Conservation (phyloP, 2,797 vertebrate species). For the Aplochiton taeniatus region DNA sequence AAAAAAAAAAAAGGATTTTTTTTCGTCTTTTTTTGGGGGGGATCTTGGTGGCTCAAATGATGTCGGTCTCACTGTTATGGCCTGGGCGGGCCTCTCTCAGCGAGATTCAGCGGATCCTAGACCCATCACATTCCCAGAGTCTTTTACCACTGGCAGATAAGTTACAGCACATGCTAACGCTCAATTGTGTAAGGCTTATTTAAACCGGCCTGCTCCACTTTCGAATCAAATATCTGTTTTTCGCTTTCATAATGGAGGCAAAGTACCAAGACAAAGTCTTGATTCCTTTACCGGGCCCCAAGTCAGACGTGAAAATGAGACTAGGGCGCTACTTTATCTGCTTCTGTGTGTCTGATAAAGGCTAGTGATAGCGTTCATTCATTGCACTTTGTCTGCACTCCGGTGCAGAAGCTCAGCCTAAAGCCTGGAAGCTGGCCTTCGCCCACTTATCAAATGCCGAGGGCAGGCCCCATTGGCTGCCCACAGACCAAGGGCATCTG, state of each 20-base stretch:
- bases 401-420: neutral
- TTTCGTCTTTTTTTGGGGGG: too few relatives aligned
- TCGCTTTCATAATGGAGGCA: too few relatives aligned
- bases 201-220: too few relatives aligned
- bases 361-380: too few relatives aligned
- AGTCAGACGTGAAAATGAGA: neutral
- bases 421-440: conserved; percentile 22
- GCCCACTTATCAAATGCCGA: conserved; percentile 44
- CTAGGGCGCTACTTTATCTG: too few relatives aligned
- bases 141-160: conserved; percentile 2
- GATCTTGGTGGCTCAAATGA: conserved; percentile 47
- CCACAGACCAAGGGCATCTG: conserved; percentile 26
- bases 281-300: neutral
- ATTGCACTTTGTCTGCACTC: too few relatives aligned
- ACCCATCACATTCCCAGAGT: conserved; percentile 8
- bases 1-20: conserved; percentile 1
- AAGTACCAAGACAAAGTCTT: too few relatives aligned
- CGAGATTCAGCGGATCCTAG: conserved; percentile 24
- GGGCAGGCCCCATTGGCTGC: conserved; percentile 31
- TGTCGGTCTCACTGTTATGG: conserved; percentile 19
- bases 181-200: too few relatives aligned
- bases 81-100: conserved; percentile 16
- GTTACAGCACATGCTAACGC: conserved; percentile 6
- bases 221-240: too few relatives aligned
- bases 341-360: too few relatives aligned